Base-by-base conservation (phyloP, 2,797 vertebrate genomes). In the Sebastes matsubarae region DNA sequence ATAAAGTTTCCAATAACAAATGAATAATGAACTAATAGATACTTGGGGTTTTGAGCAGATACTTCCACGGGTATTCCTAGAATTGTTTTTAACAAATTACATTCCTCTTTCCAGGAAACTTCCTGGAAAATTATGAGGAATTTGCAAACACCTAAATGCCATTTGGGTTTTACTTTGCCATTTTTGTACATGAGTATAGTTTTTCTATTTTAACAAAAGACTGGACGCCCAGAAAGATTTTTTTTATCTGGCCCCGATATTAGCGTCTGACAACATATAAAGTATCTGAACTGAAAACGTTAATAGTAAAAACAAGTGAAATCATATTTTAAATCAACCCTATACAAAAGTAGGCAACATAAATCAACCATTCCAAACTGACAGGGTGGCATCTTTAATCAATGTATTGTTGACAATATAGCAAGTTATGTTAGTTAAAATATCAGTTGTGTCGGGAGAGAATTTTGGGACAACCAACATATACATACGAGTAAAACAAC, bases 371-470 rank as follows among this genome's bases (percentile, higher is more conserved):
- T 79, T 92, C 92, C 72, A 90, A 90, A 94, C 76, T 73, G 90
- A 95, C 82, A 91, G 78, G 83, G 90, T 93, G 90, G 82, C 85
- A 85, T 91, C 91, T 96, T 94, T 95, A 95, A 92, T 94, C 90
- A 92, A 82, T 88, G 89, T 90, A 75, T 90, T 76, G 83, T 89
- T 87, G 88, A 95, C 90, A 93, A 92, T 91, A 95, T 87, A 86
- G 91, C 88, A 93, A 94, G 84, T 90, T 88, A 89, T 91, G 90
- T 92, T 89, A 75, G 88, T 89, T 93, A 92, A 95, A 95, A 94
- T 94, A 92, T 93, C 85, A 83, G 86, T 77, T 84, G 90, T 90
- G 85, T 89, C 58, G 84, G 90, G 93, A 90, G 88, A 93, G 74
- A 88, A 87, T 87, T 87, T 82, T 80, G 81, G 91, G 88, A 95